These are phyloP conservation scores for Bucco capensis DNA, from an alignment of 2,113 vertebrate species.

Conservation along the genomic window DNA sequence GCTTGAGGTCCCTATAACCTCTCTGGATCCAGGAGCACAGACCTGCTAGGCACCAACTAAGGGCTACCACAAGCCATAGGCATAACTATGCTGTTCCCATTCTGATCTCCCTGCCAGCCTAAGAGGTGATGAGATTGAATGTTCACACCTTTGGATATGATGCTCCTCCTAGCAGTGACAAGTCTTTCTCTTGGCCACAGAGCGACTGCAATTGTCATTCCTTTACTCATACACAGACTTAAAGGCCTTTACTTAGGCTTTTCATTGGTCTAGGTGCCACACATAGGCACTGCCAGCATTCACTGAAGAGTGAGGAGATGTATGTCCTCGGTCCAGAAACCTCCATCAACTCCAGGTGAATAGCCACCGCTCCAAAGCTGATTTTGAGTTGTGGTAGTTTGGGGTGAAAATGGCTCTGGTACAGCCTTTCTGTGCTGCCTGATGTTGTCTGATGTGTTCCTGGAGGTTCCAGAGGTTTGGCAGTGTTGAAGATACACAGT, in stretches of 20 bases:
- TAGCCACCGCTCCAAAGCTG: not conserved
- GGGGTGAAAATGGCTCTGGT: not conserved
- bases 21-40: not conserved
- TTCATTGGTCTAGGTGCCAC: not conserved
- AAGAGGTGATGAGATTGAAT: not conserved
- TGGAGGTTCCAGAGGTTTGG: not conserved
- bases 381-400: not conserved
- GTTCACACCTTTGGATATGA: not conserved
- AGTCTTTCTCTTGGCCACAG: not conserved
- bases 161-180: not conserved
- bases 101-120: not conserved
- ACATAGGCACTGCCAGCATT: rapidly evolving
- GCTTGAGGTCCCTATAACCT: not conserved
- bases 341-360: not conserved
- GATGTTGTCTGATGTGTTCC: not conserved
- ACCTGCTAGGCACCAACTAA: not conserved
- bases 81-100: not conserved
- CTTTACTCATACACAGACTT: not conserved
- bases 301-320: not conserved
- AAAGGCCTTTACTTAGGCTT: not conserved
- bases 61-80: not conserved
- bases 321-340: not conserved
- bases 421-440: not conserved
- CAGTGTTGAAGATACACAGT: too few species aligned
- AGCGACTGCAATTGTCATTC: not conserved